Evolutionary conservation across 2,113 vertebrate genomes (phyloP).

Genomic region (Grammatotria lemairii): DNA sequence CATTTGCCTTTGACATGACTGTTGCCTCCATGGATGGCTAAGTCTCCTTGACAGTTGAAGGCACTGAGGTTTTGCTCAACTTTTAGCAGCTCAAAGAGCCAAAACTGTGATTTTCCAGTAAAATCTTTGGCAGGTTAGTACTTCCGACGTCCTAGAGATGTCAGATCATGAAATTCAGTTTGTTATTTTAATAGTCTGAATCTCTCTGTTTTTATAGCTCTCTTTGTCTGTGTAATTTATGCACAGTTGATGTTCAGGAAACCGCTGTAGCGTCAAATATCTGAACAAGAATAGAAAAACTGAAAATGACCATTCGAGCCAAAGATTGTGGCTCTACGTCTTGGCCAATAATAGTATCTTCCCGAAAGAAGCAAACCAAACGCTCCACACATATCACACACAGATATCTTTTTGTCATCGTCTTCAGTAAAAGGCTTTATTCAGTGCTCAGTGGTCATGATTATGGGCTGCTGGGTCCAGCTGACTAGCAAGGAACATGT

Average conservation of each 20-base stretch:
- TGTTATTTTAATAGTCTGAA: background rate
- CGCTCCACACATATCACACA: background rate
- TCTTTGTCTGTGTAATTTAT: background rate
- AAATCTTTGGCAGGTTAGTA: background rate
- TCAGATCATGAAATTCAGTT: background rate
- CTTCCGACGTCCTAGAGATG: constrained; percentile 8
- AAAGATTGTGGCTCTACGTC: background rate
- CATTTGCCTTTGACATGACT: constrained; percentile 26
- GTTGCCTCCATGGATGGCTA: constrained; percentile 27
- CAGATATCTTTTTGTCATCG: background rate
- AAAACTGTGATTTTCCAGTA: constrained; percentile 28
- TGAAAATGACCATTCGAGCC: background rate
- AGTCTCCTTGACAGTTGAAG: constrained; percentile 14
- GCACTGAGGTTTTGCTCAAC: constrained; percentile 11
- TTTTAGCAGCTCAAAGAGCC: background rate
- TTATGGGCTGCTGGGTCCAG: constrained; percentile 12
- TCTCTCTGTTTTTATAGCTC: background rate
- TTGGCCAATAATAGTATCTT: background rate
- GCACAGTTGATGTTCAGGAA: background rate
- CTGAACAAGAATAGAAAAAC: background rate
- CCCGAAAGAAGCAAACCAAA: background rate
- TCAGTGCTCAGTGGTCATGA: constrained; percentile 3
- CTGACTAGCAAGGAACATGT: constrained; percentile 18
- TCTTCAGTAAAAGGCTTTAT: background rate
- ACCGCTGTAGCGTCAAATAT: background rate